phyloP scores from a whole-genome alignment of 2,797 vertebrate species.

The Numenius phaeopus region DNA sequence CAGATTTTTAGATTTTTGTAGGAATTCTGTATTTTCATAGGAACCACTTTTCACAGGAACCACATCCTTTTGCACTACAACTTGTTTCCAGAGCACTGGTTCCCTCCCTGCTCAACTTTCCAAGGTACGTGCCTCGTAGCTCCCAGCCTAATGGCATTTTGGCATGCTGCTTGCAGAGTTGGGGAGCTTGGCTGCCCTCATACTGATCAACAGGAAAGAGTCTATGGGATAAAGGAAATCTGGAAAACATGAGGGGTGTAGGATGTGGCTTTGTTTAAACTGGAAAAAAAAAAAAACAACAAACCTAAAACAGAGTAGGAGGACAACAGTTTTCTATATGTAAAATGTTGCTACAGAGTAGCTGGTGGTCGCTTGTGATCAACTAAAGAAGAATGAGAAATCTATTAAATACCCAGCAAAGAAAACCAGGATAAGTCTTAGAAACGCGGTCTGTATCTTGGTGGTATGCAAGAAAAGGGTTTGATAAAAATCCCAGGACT shows the following conservation, averaged over 20 bases:
- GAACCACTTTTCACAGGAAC: neutral
- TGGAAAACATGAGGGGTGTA: conserved; percentile 30
- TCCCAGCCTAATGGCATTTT: neutral
- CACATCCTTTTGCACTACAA: neutral
- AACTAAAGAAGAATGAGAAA: neutral
- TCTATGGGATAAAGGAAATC: neutral
- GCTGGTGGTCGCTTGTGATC: neutral
- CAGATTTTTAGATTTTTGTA: conserved; percentile 8
- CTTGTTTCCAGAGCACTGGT: neutral
- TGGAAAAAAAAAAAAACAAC: neutral
- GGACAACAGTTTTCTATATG: neutral
- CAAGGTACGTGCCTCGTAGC: conserved; percentile 1
- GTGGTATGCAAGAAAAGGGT: neutral
- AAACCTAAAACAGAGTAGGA: neutral
- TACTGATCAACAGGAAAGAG: conserved; percentile 8
- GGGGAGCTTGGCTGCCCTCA: neutral
- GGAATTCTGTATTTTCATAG: neutral
- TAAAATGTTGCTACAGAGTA: neutral
- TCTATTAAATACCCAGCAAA: neutral
- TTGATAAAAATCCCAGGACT: neutral
- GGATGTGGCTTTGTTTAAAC: conserved; percentile 15
- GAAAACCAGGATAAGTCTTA: neutral
- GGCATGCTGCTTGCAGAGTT: neutral
- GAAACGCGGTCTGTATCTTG: neutral
- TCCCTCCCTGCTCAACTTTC: conserved; percentile 17